Evolutionary conservation across 2,888 invertebrate genomes (phyloP).

Genomic region (Oscheius sp.): DNA sequence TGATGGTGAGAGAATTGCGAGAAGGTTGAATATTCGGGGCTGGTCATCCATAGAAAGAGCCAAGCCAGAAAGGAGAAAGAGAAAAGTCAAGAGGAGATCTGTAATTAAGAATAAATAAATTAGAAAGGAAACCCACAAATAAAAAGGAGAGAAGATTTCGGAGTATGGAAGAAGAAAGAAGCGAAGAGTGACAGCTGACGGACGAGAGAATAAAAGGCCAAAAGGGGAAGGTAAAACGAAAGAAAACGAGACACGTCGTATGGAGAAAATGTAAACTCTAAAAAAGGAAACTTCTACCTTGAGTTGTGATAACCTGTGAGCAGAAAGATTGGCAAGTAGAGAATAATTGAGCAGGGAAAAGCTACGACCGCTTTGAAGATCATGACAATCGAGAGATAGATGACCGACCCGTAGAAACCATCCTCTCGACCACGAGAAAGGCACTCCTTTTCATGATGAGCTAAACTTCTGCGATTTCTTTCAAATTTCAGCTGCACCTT

Average conservation of each 20-base stretch:
- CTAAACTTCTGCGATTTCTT: not conserved
- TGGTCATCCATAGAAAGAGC: constrained; percentile 11
- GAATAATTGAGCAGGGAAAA: constrained; percentile 14
- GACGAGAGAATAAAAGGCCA: not conserved
- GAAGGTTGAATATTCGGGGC: not conserved
- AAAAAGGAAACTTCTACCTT: not conserved
- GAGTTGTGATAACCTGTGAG: not conserved
- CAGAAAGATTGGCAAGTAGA: constrained; percentile 12
- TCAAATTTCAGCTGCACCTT: too few relatives aligned
- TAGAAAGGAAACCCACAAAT: not conserved
- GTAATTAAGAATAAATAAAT: not conserved
- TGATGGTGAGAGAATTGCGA: constrained; percentile 7
- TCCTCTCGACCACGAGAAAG: not conserved
- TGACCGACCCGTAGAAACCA: constrained; percentile 6
- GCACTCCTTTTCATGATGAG: not conserved
- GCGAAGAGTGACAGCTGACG: not conserved
- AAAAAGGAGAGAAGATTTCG: not conserved
- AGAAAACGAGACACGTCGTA: not conserved
- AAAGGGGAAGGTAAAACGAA: constrained; percentile 5
- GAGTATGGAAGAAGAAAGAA: not conserved
- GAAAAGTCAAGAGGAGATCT: constrained; percentile 4
- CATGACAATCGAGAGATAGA: not conserved
- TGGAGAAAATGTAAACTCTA: not conserved
- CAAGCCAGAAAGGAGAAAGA: constrained; percentile 15
- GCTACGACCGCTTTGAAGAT: not conserved